Evolutionary conservation across 2,113 vertebrate species (phyloP).

Genomic region (Apaloderma vittatum): DNA sequence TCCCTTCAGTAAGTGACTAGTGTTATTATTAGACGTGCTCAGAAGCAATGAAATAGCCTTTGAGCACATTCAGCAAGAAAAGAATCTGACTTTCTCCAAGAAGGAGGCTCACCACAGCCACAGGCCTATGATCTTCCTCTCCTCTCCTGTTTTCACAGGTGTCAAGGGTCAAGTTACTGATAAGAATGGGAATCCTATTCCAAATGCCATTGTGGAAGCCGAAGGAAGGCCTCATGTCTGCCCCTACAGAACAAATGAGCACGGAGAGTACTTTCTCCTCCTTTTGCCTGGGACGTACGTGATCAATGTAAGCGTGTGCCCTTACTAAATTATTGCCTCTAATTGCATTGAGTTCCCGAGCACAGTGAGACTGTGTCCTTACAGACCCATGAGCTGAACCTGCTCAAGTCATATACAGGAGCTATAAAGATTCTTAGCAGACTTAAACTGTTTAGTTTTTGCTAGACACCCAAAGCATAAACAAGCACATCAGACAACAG

Average conservation of each 20-base stretch:
- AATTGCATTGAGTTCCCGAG: background rate
- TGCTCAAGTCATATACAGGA: background rate
- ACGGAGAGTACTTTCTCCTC: slow-evolving; percentile 93
- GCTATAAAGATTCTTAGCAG: background rate
- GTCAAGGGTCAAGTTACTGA: slow-evolving; percentile 92
- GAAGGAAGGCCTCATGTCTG: slow-evolving; percentile 85
- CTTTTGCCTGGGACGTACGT: slow-evolving; percentile 89
- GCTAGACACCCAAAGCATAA: fast-evolving
- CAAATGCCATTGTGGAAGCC: slow-evolving; percentile 87
- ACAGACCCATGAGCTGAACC: background rate
- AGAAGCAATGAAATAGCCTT: background rate
- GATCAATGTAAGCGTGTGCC: slow-evolving; percentile 85
- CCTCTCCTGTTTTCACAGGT: slow-evolving; percentile 74
- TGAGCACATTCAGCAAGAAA: background rate
- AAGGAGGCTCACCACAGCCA: background rate
- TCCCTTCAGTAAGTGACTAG: background rate
- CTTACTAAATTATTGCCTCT: background rate
- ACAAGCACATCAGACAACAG: no score
- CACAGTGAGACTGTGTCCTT: background rate
- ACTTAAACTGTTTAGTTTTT: background rate
- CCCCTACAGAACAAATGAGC: slow-evolving; percentile 86
- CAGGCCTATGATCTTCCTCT: background rate
- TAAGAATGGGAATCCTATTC: slow-evolving; percentile 77
- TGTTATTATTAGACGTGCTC: background rate
- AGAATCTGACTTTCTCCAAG: background rate